phyloP scores from a whole-genome alignment of 2,797 vertebrate genomes.

The Orestias chungarensis region DNA sequence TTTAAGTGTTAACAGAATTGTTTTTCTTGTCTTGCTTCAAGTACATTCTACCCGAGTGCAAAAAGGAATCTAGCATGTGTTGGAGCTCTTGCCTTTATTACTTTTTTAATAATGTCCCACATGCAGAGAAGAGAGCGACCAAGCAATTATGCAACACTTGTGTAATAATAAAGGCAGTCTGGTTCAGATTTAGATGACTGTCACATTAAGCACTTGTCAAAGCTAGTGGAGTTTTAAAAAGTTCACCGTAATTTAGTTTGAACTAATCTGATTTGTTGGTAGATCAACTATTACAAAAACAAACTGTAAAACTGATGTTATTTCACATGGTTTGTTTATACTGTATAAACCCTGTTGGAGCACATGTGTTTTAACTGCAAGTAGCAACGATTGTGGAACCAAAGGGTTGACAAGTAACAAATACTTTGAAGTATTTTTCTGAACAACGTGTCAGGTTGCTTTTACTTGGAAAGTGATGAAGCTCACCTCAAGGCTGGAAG shows the following conservation, averaged over 20 bases:
- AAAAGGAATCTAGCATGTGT: not conserved
- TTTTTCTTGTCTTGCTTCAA: conserved; percentile 17
- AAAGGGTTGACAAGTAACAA: too few relatives aligned
- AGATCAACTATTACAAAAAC: not conserved
- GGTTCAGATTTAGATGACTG: not conserved
- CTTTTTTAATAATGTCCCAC: not conserved
- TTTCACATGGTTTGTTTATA: too few relatives aligned
- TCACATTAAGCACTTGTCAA: too few relatives aligned
- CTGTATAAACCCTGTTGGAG: too few relatives aligned
- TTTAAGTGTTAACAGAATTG: conserved; percentile 16
- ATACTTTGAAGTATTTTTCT: too few relatives aligned
- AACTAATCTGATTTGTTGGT: not conserved
- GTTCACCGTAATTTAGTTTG: not conserved
- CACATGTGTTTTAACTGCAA: too few relatives aligned
- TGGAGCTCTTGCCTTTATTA: not conserved
- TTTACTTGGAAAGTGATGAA: too few relatives aligned
- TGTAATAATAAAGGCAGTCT: not conserved
- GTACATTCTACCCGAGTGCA: not conserved
- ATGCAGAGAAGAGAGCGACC: not conserved
- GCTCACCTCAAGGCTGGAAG: too few relatives aligned
- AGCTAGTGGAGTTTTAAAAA: not conserved
- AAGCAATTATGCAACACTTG: not conserved
- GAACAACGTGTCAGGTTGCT: too few relatives aligned
- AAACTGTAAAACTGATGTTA: too few relatives aligned
- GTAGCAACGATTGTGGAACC: too few relatives aligned